Percentiles rank a stretch among this genome's conserved stretches.
Evolutionary conservation across 1,140 invertebrate species (phyloP).

Genomic region (Leucophenga varia): DNA sequence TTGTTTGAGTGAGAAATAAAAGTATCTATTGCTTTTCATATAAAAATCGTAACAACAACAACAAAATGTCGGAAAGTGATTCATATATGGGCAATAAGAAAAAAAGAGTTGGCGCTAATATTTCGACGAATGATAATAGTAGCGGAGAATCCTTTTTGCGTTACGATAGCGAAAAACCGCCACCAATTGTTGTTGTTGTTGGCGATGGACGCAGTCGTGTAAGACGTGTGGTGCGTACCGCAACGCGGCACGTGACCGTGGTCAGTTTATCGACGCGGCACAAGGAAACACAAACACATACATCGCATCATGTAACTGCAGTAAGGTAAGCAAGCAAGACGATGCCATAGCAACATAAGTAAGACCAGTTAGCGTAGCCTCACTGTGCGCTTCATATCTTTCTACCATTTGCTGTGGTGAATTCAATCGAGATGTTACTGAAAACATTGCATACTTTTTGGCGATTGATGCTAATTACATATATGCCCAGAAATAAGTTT

Average conservation of each 20-base stretch:
- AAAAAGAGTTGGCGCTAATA: no score
- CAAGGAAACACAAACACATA: constrained; percentile 55
- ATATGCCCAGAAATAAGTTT: no score
- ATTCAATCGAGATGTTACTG: no score
- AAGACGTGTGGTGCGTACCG: constrained; percentile 50
- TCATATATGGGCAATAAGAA: constrained; percentile 15
- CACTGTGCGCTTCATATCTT: no score
- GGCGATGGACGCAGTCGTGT: constrained; percentile 53
- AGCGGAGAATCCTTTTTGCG: constrained; percentile 49
- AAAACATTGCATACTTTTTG: no score
- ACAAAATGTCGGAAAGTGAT: constrained; percentile 23
- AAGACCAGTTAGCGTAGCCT: no score
- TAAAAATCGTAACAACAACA: background rate
- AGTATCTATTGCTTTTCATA: no score
- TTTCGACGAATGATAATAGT: no score
- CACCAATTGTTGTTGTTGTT: constrained; percentile 55
- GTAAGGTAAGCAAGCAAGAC: constrained; percentile 56
- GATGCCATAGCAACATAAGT: no score
- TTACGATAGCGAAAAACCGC: constrained; percentile 48
- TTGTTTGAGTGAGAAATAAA: constrained; percentile 11
- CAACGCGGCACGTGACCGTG: constrained; percentile 54
- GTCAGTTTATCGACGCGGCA: constrained; percentile 54
- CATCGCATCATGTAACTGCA: constrained; percentile 55
- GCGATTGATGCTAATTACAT: no score
- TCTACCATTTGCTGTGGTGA: no score